Conservation (phyloP, 2,888 invertebrate genomes). For the Fragum whitleyi region DNA sequence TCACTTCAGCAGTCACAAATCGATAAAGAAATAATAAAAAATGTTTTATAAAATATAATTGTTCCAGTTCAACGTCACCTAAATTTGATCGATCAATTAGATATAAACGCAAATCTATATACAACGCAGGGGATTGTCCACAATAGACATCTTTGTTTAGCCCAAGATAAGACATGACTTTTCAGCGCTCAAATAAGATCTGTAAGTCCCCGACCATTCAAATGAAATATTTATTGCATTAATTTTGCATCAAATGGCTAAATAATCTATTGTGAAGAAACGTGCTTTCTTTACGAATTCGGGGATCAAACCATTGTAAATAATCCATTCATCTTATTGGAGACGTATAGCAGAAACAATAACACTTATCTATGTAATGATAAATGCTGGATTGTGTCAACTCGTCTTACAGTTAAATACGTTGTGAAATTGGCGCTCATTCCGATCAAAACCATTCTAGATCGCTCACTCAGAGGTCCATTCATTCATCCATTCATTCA, state of each 20-base stretch:
- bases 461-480: too few species aligned
- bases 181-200: slow-evolving; percentile 8
- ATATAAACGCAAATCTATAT: neutral
- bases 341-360: neutral
- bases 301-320: slow-evolving; percentile 27
- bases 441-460: too few species aligned
- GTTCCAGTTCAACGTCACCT: too few species aligned
- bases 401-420: too few species aligned
- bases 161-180: slow-evolving; percentile 26
- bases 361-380: neutral
- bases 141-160: slow-evolving; percentile 2
- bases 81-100: too few species aligned
- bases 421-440: too few species aligned
- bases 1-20: too few species aligned
- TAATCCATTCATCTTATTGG: slow-evolving; percentile 3
- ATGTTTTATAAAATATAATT: too few species aligned
- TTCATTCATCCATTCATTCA: too few species aligned
- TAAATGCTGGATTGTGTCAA: too few species aligned
- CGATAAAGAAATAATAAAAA: too few species aligned
- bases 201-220: slow-evolving; percentile 3
- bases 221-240: slow-evolving; percentile 38
- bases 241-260: slow-evolving; percentile 33
- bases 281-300: slow-evolving; percentile 27
- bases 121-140: neutral
- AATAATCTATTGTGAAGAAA: slow-evolving; percentile 29